Percentiles rank a stretch among this genome's conserved stretches.
Conservation (phyloP, 2,113 vertebrate species). For the Zeus faber region DNA sequence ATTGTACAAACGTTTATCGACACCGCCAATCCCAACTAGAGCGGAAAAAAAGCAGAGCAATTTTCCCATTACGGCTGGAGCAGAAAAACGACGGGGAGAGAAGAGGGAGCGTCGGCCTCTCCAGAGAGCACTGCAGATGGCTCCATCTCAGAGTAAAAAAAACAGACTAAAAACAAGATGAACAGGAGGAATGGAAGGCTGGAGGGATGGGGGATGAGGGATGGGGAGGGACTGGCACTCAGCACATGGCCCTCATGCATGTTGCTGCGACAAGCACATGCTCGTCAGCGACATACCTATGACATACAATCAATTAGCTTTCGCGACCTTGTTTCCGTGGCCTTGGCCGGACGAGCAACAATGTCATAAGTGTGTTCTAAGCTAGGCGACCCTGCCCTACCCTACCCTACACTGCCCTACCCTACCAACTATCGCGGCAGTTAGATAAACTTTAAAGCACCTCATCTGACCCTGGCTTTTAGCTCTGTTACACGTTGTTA, state of each 20-base stretch:
- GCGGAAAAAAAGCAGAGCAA: slow-evolving; percentile 69
- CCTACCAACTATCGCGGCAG: too few species aligned
- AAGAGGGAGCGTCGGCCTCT: slow-evolving; percentile 59
- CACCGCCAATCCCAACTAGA: slow-evolving; percentile 71
- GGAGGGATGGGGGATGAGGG: slow-evolving; percentile 57
- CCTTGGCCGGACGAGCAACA: slow-evolving; percentile 21
- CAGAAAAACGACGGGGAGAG: slow-evolving; percentile 59
- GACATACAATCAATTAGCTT: slow-evolving; percentile 59
- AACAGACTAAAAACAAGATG: too few species aligned
- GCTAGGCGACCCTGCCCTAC: slow-evolving; percentile 8
- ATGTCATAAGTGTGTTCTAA: slow-evolving; percentile 40
- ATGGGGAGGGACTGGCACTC: slow-evolving; percentile 23
- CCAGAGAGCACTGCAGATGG: slow-evolving; percentile 68
- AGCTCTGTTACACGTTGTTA: slow-evolving; percentile 18
- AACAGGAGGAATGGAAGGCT: too few species aligned
- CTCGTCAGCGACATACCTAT: slow-evolving; percentile 25
- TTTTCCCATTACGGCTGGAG: slow-evolving; percentile 67
- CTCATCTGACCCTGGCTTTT: slow-evolving; percentile 20
- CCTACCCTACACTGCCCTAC: slow-evolving; percentile 3
- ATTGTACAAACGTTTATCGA: slow-evolving; percentile 72
- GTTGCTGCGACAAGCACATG: neutral
- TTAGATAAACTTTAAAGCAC: slow-evolving; percentile 36
- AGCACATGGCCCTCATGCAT: too few species aligned
- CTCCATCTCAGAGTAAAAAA: slow-evolving; percentile 68
- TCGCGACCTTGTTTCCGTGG: slow-evolving; percentile 52